Conservation (phyloP, 37 sponge, comb jelly and placozoan genomes). For the Haliclona indistincta region DNA sequence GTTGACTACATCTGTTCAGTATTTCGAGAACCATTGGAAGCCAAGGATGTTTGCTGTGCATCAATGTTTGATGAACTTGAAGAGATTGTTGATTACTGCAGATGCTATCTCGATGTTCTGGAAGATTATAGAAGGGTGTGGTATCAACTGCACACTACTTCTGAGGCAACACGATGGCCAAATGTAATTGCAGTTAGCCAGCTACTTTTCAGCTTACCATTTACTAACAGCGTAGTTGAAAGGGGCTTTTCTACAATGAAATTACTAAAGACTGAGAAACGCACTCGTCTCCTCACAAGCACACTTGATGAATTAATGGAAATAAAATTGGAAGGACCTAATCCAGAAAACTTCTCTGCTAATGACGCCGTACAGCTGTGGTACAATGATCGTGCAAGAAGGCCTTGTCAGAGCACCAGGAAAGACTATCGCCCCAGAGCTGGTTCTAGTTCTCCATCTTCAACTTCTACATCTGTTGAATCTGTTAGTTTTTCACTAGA, state of each 20-base stretch:
- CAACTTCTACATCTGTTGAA: no score
- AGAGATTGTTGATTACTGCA: conserved; percentile 41
- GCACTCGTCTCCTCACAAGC: conserved; percentile 17
- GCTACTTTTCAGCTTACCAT: conserved; percentile 59
- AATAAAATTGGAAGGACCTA: conserved; percentile 60
- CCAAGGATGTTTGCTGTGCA: conserved; percentile 22
- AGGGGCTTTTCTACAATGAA: conserved; percentile 42
- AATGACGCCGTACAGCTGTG: conserved; percentile 48
- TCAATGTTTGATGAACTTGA: conserved; percentile 43
- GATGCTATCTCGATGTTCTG: conserved; percentile 38
- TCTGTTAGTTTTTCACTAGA: no score
- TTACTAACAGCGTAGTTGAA: conserved; percentile 59
- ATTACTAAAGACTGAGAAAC: conserved; percentile 31
- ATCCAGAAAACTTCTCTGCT: conserved; percentile 21
- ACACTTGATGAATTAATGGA: conserved; percentile 60
- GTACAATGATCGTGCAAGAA: conserved; percentile 41
- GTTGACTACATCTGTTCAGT: conserved; percentile 36
- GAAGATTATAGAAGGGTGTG: conserved; percentile 51
- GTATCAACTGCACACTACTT: conserved; percentile 54
- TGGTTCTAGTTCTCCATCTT: no score
- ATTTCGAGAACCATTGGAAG: conserved; percentile 60
- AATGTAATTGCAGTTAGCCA: conserved; percentile 40
- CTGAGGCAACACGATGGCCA: conserved; percentile 50
- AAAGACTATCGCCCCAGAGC: conserved; percentile 31
- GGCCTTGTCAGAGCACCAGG: conserved; percentile 24